phyloP scores from a whole-genome alignment of 2,888 invertebrate genomes.

The Gari tellinella region DNA sequence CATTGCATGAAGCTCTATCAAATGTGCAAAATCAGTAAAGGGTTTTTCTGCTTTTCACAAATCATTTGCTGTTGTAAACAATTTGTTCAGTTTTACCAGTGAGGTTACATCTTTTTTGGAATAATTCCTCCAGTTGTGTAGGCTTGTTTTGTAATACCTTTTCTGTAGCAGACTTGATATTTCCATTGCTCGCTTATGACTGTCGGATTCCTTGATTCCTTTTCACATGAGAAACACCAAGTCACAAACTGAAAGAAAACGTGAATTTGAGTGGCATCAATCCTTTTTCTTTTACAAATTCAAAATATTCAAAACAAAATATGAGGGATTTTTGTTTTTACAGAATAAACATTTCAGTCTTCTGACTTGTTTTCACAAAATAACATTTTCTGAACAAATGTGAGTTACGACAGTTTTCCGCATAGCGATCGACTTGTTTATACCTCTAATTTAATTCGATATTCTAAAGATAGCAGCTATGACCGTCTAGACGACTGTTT shows the following conservation, averaged over 20 bases:
- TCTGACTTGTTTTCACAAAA: too few species aligned
- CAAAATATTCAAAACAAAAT: too few species aligned
- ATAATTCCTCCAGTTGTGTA: not conserved
- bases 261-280: too few species aligned
- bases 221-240: not conserved
- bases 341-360: too few species aligned
- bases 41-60: conserved; percentile 1
- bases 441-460: too few species aligned
- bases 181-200: not conserved
- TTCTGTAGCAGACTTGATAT: not conserved
- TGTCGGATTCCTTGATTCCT: conserved; percentile 1
- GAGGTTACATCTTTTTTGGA: not conserved
- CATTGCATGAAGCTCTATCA: conserved; percentile 25
- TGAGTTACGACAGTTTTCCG: too few species aligned
- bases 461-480: too few species aligned
- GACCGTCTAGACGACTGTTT: too few species aligned
- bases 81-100: not conserved
- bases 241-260: conserved; percentile 19
- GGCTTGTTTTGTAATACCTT: not conserved
- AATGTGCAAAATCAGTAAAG: conserved; percentile 25
- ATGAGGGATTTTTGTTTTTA: too few species aligned
- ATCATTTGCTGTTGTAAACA: conserved; percentile 3
- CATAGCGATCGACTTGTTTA: too few species aligned
- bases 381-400: too few species aligned
- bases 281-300: too few species aligned